Percentiles rank a stretch among this genome's conserved stretches.
phyloP scores from a whole-genome alignment of 2,113 vertebrate species.

The Anarhynchus alexandrinus region DNA sequence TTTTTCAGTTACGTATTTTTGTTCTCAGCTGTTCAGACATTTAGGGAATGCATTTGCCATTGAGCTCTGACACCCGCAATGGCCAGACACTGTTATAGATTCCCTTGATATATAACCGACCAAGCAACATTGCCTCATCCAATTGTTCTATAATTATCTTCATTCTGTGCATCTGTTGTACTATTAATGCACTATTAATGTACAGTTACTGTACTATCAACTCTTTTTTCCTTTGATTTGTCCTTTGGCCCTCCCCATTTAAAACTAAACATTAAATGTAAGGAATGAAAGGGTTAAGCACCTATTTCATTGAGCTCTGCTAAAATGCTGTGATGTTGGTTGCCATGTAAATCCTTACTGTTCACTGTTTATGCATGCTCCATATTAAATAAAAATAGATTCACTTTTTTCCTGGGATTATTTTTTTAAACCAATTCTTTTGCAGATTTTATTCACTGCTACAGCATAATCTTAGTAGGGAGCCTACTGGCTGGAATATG shows the following conservation, averaged over 20 bases:
- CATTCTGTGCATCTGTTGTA: background rate
- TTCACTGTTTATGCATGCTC: background rate
- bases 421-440: background rate
- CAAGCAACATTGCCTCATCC: background rate
- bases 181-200: background rate
- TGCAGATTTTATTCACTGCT: background rate
- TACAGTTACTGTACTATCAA: background rate
- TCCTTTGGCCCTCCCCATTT: background rate
- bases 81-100: fast-evolving
- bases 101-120: background rate
- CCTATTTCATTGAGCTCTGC: background rate
- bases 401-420: background rate
- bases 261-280: background rate
- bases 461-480: background rate
- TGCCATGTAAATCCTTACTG: background rate
- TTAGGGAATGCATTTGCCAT: background rate
- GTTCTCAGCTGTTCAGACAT: background rate
- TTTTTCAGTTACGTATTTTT: background rate
- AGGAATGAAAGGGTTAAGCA: background rate
- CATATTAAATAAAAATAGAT: background rate
- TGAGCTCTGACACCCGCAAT: background rate
- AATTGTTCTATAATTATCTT: background rate
- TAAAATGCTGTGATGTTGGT: background rate
- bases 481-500: background rate
- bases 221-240: background rate